Evolutionary conservation across 1,140 invertebrate genomes (phyloP).

Genomic region (Dendroctonus ponderosae): DNA sequence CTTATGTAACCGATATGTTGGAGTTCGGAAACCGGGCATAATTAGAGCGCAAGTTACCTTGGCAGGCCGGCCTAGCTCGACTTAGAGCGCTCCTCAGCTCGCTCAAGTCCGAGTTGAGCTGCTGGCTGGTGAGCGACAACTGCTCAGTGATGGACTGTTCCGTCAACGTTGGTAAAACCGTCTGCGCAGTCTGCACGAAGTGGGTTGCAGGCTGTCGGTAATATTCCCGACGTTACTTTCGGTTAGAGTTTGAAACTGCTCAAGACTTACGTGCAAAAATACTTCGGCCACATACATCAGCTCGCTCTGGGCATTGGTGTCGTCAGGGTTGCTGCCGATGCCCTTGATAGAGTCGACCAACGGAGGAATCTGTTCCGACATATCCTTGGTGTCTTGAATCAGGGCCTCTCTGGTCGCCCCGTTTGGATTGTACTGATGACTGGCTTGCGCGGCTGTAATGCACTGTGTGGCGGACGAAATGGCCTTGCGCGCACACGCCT

Average conservation of each 20-base stretch:
- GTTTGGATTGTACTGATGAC: constrained; percentile 66
- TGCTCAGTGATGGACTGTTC: constrained; percentile 63
- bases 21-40: no score
- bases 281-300: constrained; percentile 85
- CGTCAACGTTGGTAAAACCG: constrained; percentile 80
- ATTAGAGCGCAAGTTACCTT: constrained; percentile 53
- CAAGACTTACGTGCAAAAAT: constrained; percentile 63
- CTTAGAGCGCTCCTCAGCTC: constrained; percentile 76
- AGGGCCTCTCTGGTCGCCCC: constrained; percentile 66
- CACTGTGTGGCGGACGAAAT: constrained; percentile 88
- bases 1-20: no score
- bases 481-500: constrained; percentile 78
- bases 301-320: constrained; percentile 73
- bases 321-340: constrained; percentile 68
- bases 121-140: constrained; percentile 70
- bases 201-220: constrained; percentile 41
- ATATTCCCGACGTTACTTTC: background rate
- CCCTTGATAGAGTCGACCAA: constrained; percentile 80
- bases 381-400: constrained; percentile 70
- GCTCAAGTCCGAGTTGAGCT: constrained; percentile 71
- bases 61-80: constrained; percentile 83
- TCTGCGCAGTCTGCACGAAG: constrained; percentile 74
- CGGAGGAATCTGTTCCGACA: constrained; percentile 78
- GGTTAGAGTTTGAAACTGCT: constrained; percentile 44
- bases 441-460: constrained; percentile 79